Evolutionary conservation across 2,888 invertebrate genomes (phyloP), one percentile per base, ranked within the genome.

Genomic region (Psylliodes chrysocephalus): DNA sequence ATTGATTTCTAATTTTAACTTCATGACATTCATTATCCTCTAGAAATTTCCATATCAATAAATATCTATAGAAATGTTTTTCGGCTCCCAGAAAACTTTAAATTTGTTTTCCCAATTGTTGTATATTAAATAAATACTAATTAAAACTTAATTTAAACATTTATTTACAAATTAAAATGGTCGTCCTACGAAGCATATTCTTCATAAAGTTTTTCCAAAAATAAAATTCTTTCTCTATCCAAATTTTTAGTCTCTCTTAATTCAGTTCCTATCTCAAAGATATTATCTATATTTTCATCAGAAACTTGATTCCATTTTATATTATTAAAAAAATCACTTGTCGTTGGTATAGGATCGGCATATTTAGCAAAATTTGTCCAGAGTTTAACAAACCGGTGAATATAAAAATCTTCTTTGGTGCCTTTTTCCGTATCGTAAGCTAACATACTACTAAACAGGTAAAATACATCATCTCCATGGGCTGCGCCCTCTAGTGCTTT

Each of bases 311-410:
- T 69, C 81, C 80, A 81, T 15, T 60, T 63, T 1, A 77, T 72
- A 19, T 71, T 67, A 46, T 72, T 68, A 4, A 78, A 53, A 7
- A 71, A 40, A 30, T 71, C 66, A 56, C 78, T 61, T 10, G 18
- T 10, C 35, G 72, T 64, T 1, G 75, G 73, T 14, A 75, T 78
- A n/a, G 79, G 79, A 57, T 77, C 70, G 6, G 78, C 77, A 54
- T 59, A 68, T 71, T 71, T 73, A 5, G 78, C 79, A 68, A 81
- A 81, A 67, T 78, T 80, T 1, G 79, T 75, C 81, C 81, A 81
- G 42, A 79, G 40, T 68, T 75, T 78, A 1, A 78, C 73, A 60
- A 79, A 74, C 62, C 74, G 70, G 46, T 75, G 69, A 28, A 78
- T 72, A 30, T 71, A 69, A 38, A 66, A 57, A 15, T 78, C 78